These are phyloP conservation scores for Apaloderma vittatum DNA, from an alignment of 2,113 vertebrate genomes.

Conservation along the genomic window DNA sequence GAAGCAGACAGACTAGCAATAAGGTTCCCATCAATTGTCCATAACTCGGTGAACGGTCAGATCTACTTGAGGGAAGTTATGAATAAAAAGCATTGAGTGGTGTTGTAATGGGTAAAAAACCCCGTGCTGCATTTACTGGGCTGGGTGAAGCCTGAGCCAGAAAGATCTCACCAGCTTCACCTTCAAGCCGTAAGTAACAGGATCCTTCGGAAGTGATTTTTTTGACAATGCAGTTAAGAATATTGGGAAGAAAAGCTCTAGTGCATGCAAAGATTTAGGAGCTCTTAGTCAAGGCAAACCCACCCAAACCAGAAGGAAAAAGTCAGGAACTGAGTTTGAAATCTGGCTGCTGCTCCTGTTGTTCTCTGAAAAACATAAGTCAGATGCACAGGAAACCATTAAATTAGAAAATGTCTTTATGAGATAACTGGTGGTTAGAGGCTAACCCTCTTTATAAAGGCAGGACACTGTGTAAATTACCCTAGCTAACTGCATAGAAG, in stretches of 20 bases:
- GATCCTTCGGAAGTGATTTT: neutral
- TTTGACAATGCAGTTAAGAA: neutral
- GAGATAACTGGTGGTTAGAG: slow-evolving; percentile 56
- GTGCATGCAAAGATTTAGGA: slow-evolving; percentile 22
- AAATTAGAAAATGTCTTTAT: slow-evolving; percentile 70
- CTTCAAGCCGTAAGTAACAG: neutral
- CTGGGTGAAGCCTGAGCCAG: neutral
- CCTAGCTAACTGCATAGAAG: neutral
- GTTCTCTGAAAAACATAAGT: slow-evolving; percentile 6
- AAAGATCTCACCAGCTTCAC: slow-evolving; percentile 9
- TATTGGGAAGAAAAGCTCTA: neutral
- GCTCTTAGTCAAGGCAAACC: neutral
- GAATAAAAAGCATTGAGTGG: neutral
- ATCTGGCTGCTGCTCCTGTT: slow-evolving; percentile 9
- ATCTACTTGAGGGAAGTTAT: neutral
- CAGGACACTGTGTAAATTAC: neutral
- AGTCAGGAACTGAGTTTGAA: slow-evolving; percentile 42
- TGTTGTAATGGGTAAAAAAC: neutral
- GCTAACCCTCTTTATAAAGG: neutral
- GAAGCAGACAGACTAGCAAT: slow-evolving; percentile 66
- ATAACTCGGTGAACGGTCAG: slow-evolving; percentile 17
- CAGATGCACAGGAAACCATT: slow-evolving; percentile 53
- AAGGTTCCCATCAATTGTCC: slow-evolving; percentile 63
- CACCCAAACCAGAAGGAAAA: slow-evolving; percentile 18
- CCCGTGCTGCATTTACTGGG: neutral